A percentile compares a stretch with the other conserved stretches of the same genome.
Conservation (phyloP, 2,888 invertebrate genomes). For the Clepsis dumicolana region DNA sequence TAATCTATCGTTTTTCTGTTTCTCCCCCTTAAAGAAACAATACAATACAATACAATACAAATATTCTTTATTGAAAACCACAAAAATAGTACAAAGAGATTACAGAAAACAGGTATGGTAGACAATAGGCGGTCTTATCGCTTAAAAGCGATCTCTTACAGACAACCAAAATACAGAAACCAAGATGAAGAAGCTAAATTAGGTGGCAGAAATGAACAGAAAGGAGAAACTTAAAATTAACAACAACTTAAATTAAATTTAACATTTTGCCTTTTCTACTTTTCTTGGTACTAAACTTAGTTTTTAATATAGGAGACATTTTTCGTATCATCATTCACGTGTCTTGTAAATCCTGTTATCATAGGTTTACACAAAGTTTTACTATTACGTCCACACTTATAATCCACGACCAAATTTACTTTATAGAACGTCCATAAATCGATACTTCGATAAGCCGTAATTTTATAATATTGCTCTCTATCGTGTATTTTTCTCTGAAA, state of each 20-base stretch:
- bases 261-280: not conserved
- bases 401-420: not conserved
- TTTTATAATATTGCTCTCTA: slow-evolving; percentile 1
- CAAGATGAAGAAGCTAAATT: no score
- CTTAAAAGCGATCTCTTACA: no score
- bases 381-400: slow-evolving; percentile 21
- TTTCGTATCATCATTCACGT: not conserved
- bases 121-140: no score
- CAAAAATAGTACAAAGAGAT: no score
- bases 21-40: not conserved
- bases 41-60: no score
- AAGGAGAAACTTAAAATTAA: no score
- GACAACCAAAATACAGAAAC: no score
- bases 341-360: not conserved
- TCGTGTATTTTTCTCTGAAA: not conserved
- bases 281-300: not conserved
- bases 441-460: not conserved
- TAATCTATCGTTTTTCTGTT: not conserved
- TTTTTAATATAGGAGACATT: not conserved
- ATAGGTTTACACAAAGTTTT: slow-evolving; percentile 5
- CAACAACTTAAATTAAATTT: no score
- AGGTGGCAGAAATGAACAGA: no score
- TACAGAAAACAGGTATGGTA: no score
- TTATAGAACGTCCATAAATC: not conserved
- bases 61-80: no score